Percentiles rank a stretch among this genome's conserved stretches.
phyloP scores from a whole-genome alignment of 2,113 vertebrate genomes.

The Petroica traversi region DNA sequence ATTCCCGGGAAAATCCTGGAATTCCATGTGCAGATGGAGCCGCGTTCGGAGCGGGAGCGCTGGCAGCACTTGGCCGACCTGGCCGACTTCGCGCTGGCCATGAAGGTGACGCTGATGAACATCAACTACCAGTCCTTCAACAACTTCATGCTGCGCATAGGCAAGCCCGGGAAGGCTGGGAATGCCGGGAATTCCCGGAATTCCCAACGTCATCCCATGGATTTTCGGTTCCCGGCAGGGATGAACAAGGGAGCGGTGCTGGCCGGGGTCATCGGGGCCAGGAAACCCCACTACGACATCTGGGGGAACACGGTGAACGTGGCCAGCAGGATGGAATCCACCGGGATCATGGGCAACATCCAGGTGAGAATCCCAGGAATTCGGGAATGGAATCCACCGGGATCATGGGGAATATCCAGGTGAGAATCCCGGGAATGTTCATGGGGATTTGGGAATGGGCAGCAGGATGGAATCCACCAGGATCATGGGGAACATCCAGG shows the following conservation, averaged over 20 bases:
- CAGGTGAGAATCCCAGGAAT: slow-evolving; percentile 66
- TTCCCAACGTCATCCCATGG: too few species aligned
- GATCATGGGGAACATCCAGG: too few species aligned
- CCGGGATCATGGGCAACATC: slow-evolving; percentile 93
- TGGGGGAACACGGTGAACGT: slow-evolving; percentile 98
- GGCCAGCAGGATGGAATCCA: slow-evolving; percentile 97
- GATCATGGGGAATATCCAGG: not conserved
- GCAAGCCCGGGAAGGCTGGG: slow-evolving; percentile 43
- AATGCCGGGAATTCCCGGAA: not conserved
- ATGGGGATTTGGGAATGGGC: too few species aligned
- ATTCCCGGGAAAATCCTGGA: not conserved
- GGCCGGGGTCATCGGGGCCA: slow-evolving; percentile 92
- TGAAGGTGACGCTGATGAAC: slow-evolving; percentile 93
- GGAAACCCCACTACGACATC: slow-evolving; percentile 95
- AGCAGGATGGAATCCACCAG: too few species aligned
- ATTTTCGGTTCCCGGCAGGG: too few species aligned
- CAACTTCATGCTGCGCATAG: slow-evolving; percentile 98
- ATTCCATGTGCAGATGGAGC: slow-evolving; percentile 70
- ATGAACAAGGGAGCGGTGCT: slow-evolving; percentile 93
- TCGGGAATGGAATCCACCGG: not conserved
- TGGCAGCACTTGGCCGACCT: slow-evolving; percentile 94
- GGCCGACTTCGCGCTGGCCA: slow-evolving; percentile 92
- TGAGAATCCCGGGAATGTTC: too few species aligned
- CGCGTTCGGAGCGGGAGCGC: slow-evolving; percentile 78
- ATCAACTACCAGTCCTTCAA: slow-evolving; percentile 99